Conservation (phyloP, 1,140 invertebrate species). For the Asbolus verrucosus region DNA sequence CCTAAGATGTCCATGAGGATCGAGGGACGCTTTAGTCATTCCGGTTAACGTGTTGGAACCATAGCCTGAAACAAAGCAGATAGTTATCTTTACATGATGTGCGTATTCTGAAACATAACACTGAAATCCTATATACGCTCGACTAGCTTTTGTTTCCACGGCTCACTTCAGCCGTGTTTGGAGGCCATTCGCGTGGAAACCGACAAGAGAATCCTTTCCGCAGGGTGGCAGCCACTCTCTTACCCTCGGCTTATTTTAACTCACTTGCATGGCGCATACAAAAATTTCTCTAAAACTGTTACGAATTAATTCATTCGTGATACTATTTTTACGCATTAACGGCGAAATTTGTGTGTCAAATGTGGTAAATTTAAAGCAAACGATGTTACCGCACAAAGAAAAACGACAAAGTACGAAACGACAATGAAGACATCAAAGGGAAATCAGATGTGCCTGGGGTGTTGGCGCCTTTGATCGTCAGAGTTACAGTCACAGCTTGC, state of each 20-base stretch:
- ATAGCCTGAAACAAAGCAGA: conserved; percentile 58
- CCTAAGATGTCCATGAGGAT: conserved; percentile 85
- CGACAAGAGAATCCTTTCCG: conserved; percentile 59
- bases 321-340: not conserved
- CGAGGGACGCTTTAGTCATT: conserved; percentile 81
- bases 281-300: not conserved
- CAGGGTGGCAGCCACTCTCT: conserved; percentile 43
- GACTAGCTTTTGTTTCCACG: conserved; percentile 56
- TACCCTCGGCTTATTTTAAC: conserved; percentile 38
- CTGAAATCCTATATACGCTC: conserved; percentile 41
- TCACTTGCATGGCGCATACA: conserved; percentile 14
- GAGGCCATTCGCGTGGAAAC: conserved; percentile 52
- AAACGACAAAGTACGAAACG: conserved; percentile 4
- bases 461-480: conserved; percentile 43
- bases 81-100: conserved; percentile 29
- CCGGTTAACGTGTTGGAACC: conserved; percentile 75
- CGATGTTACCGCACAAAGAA: not conserved
- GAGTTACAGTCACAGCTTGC: conserved; percentile 26
- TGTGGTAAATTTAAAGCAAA: not conserved
- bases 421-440: conserved; percentile 34
- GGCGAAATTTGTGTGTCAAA: not conserved
- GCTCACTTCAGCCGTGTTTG: conserved; percentile 55
- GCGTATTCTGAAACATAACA: conserved; percentile 30
- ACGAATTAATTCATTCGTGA: too few relatives aligned
- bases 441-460: conserved; percentile 37